A percentile compares a stretch with the other conserved stretches of the same genome.
These are phyloP conservation scores for Mythimna albipuncta DNA, from an alignment of 2,888 invertebrate species.

Conservation along the genomic window DNA sequence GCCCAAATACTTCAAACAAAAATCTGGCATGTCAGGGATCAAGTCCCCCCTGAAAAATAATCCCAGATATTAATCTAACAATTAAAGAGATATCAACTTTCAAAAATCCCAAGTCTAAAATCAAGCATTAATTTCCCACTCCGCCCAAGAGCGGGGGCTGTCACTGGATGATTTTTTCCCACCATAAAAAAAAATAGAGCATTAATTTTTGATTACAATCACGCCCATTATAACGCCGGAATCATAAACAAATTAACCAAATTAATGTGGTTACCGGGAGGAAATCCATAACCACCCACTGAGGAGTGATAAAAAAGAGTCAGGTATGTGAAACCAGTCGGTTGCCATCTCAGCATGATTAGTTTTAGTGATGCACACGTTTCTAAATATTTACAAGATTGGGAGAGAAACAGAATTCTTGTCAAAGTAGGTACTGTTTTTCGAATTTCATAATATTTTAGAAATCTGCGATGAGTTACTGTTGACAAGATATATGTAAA, in stretches of 20 bases:
- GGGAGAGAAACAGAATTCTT: neutral
- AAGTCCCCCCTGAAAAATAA: too few relatives aligned
- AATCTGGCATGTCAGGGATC: neutral
- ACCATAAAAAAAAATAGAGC: too few relatives aligned
- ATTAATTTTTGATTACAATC: constrained; percentile 8
- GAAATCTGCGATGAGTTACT: neutral
- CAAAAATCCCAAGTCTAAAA: neutral
- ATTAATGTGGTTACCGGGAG: constrained; percentile 33
- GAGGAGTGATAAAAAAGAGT: constrained; percentile 42
- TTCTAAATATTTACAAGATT: constrained; percentile 2
- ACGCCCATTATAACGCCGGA: constrained; percentile 17
- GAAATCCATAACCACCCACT: constrained; percentile 51
- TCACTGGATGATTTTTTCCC: too few relatives aligned
- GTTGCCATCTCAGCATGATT: constrained; percentile 39
- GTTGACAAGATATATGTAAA: neutral
- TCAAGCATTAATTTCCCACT: neutral
- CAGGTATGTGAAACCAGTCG: constrained; percentile 45
- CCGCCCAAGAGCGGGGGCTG: too few relatives aligned
- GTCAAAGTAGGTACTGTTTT: neutral
- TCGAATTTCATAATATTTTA: neutral
- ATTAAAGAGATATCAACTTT: neutral
- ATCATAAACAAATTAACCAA: constrained; percentile 30
- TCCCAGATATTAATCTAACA: neutral
- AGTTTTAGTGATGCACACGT: constrained; percentile 44
- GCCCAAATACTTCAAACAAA: too few relatives aligned